A percentile compares a stretch with the other conserved stretches of the same genome.
Conservation (phyloP, 2,888 invertebrate species). For the Parnassius orleans region DNA sequence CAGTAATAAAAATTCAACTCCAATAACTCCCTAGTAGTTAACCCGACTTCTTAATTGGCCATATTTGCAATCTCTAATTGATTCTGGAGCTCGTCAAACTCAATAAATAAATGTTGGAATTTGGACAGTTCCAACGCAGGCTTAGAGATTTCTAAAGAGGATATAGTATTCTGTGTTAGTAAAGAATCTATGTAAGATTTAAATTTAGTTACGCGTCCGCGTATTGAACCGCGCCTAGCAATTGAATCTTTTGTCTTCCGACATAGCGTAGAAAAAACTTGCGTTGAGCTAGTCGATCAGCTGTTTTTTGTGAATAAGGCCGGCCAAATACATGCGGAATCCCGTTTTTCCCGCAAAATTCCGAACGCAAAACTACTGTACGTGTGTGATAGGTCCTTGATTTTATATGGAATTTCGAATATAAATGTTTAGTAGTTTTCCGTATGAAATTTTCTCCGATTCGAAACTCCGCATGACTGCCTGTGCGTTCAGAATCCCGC, state of each 20-base stretch:
- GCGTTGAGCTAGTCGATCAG: not conserved
- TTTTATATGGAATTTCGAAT: too few species aligned
- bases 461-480: too few species aligned
- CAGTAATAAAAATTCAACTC: not conserved
- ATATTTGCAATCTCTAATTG: not conserved
- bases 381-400: too few species aligned
- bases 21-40: not conserved
- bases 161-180: too few species aligned
- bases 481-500: too few species aligned
- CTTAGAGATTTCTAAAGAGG: not conserved
- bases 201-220: constrained; percentile 5
- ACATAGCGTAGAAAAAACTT: not conserved
- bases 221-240: not conserved
- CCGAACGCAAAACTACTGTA: too few species aligned
- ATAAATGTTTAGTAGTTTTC: too few species aligned
- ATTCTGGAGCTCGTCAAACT: constrained; percentile 8
- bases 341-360: too few species aligned
- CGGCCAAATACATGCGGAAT: too few species aligned
- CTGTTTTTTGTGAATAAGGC: not conserved
- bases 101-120: not conserved
- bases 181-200: constrained; percentile 1
- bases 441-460: too few species aligned
- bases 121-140: not conserved
- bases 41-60: not conserved
- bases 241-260: not conserved